A percentile compares a stretch with the other conserved stretches of the same genome.
Evolutionary conservation across 1,140 invertebrate species (phyloP).

Genomic region (Asobara japonica): DNA sequence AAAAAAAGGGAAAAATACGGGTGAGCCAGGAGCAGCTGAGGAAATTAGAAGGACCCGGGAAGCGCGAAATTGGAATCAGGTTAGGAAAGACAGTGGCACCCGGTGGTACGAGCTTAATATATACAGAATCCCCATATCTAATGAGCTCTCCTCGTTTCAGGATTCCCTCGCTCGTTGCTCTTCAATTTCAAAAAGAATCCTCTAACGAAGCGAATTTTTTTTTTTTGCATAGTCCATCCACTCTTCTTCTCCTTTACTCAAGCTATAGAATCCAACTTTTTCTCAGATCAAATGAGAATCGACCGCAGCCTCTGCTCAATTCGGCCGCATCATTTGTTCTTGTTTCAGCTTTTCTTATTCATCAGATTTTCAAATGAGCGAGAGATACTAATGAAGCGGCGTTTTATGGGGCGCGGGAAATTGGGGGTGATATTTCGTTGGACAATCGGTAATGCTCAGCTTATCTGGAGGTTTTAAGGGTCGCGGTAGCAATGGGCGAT

Average conservation of each 20-base stretch:
- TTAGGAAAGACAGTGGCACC: slow-evolving; percentile 1
- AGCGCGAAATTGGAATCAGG: slow-evolving; percentile 17
- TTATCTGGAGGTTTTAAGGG: too few relatives aligned
- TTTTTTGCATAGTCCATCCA: not conserved
- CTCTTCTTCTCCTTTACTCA: not conserved
- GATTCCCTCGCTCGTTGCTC: not conserved
- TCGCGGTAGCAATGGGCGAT: too few relatives aligned
- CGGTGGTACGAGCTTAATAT: slow-evolving; percentile 13
- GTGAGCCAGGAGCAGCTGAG: not conserved
- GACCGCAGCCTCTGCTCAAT: slow-evolving; percentile 4
- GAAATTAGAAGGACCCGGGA: slow-evolving; percentile 3
- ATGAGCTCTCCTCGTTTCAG: not conserved
- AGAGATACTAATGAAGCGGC: not conserved
- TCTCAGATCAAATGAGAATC: slow-evolving; percentile 14
- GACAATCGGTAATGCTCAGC: too few relatives aligned
- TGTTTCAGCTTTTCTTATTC: not conserved
- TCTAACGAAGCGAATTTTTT: slow-evolving; percentile 14
- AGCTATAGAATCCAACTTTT: slow-evolving; percentile 1
- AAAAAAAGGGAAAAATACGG: too few relatives aligned
- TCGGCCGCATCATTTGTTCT: not conserved
- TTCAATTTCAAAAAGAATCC: slow-evolving; percentile 14
- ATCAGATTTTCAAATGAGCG: not conserved
- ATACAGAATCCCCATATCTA: slow-evolving; percentile 17
- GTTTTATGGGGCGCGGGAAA: not conserved
- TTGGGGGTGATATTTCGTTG: too few relatives aligned